phyloP scores from a whole-genome alignment of 2,113 vertebrate species.

The Artemisiospiza belli region DNA sequence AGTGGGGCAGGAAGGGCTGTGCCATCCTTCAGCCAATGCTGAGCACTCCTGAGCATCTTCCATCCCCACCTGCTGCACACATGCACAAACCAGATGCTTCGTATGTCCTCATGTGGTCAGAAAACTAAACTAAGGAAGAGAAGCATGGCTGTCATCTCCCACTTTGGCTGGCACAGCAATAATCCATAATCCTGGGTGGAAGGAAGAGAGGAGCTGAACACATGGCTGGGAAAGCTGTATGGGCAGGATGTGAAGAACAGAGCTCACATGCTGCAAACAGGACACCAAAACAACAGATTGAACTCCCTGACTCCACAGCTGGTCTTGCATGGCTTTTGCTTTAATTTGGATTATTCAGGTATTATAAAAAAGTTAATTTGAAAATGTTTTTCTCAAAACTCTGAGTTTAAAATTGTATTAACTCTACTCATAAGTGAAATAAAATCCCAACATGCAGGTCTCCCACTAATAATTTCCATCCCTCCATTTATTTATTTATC shows the following conservation, averaged over 20 bases:
- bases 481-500: constrained; percentile 38
- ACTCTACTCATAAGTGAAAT: neutral
- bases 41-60: neutral
- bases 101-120: neutral
- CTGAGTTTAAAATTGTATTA: neutral
- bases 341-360: neutral
- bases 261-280: neutral
- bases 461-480: constrained; percentile 26
- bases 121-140: neutral
- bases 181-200: neutral
- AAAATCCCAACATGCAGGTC: neutral
- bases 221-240: neutral
- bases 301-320: neutral
- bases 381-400: neutral
- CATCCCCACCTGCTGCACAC: neutral
- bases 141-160: neutral
- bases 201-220: neutral
- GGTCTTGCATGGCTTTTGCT: neutral
- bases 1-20: neutral
- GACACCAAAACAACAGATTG: neutral
- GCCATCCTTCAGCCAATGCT: neutral
- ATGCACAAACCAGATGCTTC: neutral
- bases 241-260: neutral
- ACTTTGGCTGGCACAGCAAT: neutral
- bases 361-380: neutral